Conservation (phyloP, 53 echinoderm and acorn worm genomes). For the Echinometra lucunter region DNA sequence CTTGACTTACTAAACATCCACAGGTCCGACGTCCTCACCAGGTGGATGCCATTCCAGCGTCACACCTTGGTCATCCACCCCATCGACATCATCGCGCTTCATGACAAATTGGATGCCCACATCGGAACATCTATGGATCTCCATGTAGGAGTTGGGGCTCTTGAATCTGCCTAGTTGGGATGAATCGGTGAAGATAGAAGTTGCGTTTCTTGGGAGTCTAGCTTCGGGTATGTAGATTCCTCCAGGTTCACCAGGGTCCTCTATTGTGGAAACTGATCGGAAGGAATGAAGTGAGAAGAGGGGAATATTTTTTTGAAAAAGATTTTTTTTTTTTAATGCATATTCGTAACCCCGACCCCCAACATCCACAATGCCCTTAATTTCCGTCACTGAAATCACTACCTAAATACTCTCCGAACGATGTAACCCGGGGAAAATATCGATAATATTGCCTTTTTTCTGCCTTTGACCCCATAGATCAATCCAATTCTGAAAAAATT, state of each 20-base stretch:
- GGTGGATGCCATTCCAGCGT: conserved; percentile 10
- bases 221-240: conserved; percentile 11
- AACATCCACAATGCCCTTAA: no score
- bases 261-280: background rate
- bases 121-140: background rate
- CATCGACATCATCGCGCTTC: background rate
- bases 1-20: conserved; percentile 9
- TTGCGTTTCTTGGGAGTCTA: background rate
- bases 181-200: background rate
- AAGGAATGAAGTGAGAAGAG: background rate
- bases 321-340: no score
- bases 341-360: no score
- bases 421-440: no score
- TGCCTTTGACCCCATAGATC: no score
- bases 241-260: background rate
- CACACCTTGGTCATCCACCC: background rate
- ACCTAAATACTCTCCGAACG: no score
- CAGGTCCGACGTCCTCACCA: background rate
- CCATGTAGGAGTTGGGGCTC: background rate
- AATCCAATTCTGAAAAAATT: no score
- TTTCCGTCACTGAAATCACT: no score
- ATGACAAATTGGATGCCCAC: background rate
- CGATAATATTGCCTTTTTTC: no score
- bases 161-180: background rate
- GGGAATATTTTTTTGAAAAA: no score